Evolutionary conservation across 2,797 vertebrate species (phyloP), one percentile per base, ranked within the genome.

Genomic region (Sebastes hubbsi): DNA sequence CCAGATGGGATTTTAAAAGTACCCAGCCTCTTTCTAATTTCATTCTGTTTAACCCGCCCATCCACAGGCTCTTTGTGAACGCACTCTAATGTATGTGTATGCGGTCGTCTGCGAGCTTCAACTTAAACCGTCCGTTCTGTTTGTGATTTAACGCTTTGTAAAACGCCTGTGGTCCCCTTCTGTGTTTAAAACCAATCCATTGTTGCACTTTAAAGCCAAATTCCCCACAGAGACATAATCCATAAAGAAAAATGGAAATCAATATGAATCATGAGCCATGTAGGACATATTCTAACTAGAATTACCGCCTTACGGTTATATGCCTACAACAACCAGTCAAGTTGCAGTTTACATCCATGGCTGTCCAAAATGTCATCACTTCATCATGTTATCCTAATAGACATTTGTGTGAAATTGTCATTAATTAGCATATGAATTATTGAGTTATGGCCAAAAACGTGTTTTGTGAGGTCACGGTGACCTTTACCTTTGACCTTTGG

Each of bases 1-100:
- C 88, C 90, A 92, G 91, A 94, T 92, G 91, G 91, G 92, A 94
- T 92, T 93, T 93, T 94, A 93, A 94, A 92, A 92, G 87, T 91
- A 89, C 81, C 83, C 89, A 89, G 82, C 81, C 91, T 88, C 90
- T 88, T 80, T 93, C 88, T 93, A 90, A 94, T 94, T 92, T 92
- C 80, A 91, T 89, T 94, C 87, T 86, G 86, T 83, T 91, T 88
- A 92, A 91, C 89, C 85, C 72, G 38, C 91, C 86, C 77, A 77
- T 88, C 82, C 81, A 76, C 74, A 62, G 76, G 67, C 65, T 70
- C 81, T 85, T 79, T 85, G 80, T 85, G 81, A 55, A 13, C 80
- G 79, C 58, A 8, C 36, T 54, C 38, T 49, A 78, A 64, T 72
- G 59, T 27, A 73, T 65, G 71, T 46, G 60, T 65, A 18, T 54